Base-by-base conservation (phyloP, 2,113 vertebrate species). In the Dromiciops gliroides region DNA sequence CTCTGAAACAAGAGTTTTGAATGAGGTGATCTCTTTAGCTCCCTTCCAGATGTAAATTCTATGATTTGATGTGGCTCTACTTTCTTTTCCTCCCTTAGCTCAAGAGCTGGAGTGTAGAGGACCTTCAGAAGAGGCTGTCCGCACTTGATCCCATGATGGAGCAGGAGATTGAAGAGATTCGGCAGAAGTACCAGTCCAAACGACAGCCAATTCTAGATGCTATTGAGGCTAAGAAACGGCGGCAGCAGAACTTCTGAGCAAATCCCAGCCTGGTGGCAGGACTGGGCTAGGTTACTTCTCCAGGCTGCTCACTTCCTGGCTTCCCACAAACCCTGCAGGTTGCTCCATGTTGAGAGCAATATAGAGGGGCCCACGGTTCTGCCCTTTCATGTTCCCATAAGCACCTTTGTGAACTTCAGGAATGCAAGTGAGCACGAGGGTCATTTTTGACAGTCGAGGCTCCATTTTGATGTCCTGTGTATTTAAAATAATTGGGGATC, bases 141-240 rank as follows among this genome's bases (percentile, higher is more conserved):
- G 99, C 99, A 24, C 99, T 99, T 50, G 99, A 99, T 97, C 99
- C 99, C 95, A 99, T 99, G 99, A 99, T 99, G 99, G 99, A 99
- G 98, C 99, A 99, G 98, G 99, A 99, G 98, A 99, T 99, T 2
- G 99, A 99, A 98, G 99, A 99, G 98, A 99, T 99, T 91, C 99
- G 98, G 4, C 99, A 99, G 98, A 99, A 99, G 93, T 99, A 99
- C 98, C 99, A 99, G 52, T 98, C 99, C 0, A 99, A 99, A 98
- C 98, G 99, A 51, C 99, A 99, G 98, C 99, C 99, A 0, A 99
- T 99, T 98, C 98, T 99, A 31, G 99, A 99, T 0, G 99, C 99
- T 97, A 99, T 99, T 0, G 99, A 99, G 94, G 99, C 99, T 92
- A 99, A 99, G 97, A 99, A 99, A 96, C 98, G 99, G 11, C 98